Base-by-base conservation (phyloP, 2,113 vertebrate genomes). In the Phainopepla nitens region DNA sequence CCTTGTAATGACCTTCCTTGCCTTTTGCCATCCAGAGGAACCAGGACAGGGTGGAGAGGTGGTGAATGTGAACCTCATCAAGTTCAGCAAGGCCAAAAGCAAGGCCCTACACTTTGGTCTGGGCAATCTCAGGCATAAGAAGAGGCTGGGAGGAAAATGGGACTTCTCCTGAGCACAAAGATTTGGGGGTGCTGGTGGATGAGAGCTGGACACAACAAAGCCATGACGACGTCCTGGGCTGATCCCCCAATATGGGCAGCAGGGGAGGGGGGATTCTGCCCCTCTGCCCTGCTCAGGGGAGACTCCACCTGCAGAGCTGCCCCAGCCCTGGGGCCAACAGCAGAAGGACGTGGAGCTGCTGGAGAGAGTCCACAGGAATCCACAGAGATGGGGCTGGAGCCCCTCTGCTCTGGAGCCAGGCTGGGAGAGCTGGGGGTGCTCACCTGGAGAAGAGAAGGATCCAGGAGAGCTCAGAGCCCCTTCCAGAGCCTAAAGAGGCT, bases 191-290 rank as follows among this genome's bases (percentile, higher is more conserved):
- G 28, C 13, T 89, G 69, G 23, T 60, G 78, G 33, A 20, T 17
- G 15, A n/a, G 23, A 75, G 2, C 28, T 39, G 77, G 53, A 53
- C 3, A 11, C 25, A 61, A n/a, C 45, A 28, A 2, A 10, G n/a
- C 36, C 39, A 58, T 23, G 33, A 5, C 24, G 28, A 3, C 39
- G 33, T 12, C 33, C 39, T 25, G 45, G 33, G 39, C 49, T 64
- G 28, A 29, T 51, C 25, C 7, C 7, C 4, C 50, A 80, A 50
- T 0, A 0, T 11, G 42, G 17, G 36, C 27, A 73, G n/a, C n/a
- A n/a, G n/a, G n/a, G n/a, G 68, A 4, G 27, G 35, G 11, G 10
- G 3, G 5, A 65, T 66, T 66, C 44, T 58, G 27, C 15, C 7
- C n/a, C n/a, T n/a, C n/a, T n/a, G n/a, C n/a, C n/a, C n/a, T n/a